Conservation (phyloP, 2,797 vertebrate species). For the Leptoclinus maculatus region DNA sequence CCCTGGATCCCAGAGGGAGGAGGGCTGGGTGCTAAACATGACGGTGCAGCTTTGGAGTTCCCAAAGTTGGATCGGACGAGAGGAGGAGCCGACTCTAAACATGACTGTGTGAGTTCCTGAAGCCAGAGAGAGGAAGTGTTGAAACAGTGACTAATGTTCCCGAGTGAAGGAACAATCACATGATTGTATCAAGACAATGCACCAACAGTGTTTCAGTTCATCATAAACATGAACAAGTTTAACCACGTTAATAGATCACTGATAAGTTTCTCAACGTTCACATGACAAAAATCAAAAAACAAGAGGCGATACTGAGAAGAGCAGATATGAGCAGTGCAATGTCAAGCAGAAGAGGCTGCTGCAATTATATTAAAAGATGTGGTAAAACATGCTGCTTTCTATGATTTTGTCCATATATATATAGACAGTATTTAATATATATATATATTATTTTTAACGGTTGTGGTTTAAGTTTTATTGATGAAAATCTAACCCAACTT, state of each 20-base stretch:
- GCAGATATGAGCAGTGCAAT: not conserved
- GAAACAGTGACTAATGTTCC: constrained; percentile 41
- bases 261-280: not conserved
- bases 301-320: not conserved
- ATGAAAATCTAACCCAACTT: not conserved
- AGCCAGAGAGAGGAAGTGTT: constrained; percentile 20
- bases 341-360: not conserved
- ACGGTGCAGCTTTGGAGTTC: constrained; percentile 47
- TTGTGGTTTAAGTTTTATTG: not conserved
- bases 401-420: not conserved
- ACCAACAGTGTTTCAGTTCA: not conserved
- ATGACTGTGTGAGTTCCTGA: constrained; percentile 60
- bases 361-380: not conserved
- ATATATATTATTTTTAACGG: not conserved
- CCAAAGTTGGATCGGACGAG: not conserved
- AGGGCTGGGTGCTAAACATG: constrained; percentile 53
- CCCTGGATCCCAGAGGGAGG: constrained; percentile 43
- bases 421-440: too few species aligned
- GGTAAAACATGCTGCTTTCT: not conserved
- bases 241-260: not conserved
- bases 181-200: not conserved
- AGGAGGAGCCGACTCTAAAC: constrained; percentile 55
- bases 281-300: not conserved
- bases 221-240: constrained; percentile 3
- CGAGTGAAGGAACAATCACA: constrained; percentile 12